These are phyloP conservation scores for Corbicula japonica DNA, from an alignment of 2,888 invertebrate species.

Conservation along the genomic window DNA sequence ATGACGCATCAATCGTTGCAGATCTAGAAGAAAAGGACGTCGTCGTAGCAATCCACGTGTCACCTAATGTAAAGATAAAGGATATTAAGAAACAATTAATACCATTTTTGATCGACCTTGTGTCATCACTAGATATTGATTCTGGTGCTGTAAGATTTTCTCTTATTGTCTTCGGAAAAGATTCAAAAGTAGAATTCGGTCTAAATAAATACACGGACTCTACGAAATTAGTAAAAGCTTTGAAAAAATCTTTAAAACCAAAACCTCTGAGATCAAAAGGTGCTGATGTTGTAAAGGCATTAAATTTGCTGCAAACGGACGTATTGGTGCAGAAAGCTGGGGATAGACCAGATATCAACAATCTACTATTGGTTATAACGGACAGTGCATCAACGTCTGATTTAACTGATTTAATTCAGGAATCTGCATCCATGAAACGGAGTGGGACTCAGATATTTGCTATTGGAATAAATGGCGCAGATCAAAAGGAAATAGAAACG, in stretches of 20 bases:
- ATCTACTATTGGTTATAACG: conserved; percentile 66
- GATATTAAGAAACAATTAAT: conserved; percentile 64
- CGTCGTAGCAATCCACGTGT: conserved; percentile 67
- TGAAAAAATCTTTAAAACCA: conserved; percentile 55
- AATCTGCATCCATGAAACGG: conserved; percentile 44
- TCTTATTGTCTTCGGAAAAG: conserved; percentile 83
- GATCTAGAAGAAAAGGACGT: conserved; percentile 67
- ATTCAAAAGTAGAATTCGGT: conserved; percentile 70
- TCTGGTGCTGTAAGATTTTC: conserved; percentile 75
- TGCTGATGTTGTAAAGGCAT: conserved; percentile 43
- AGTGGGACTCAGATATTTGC: conserved; percentile 58
- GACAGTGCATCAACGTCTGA: conserved; percentile 60
- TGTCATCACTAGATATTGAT: conserved; percentile 64
- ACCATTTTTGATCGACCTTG: conserved; percentile 65
- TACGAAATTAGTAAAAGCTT: conserved; percentile 55
- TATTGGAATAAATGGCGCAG: conserved; percentile 54
- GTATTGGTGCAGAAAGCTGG: conserved; percentile 63
- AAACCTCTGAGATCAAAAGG: conserved; percentile 49
- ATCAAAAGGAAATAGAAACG: conserved; percentile 60
- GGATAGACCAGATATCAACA: conserved; percentile 57
- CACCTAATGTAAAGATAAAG: conserved; percentile 62
- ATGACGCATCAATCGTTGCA: conserved; percentile 46
- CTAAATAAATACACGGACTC: conserved; percentile 65
- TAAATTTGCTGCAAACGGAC: conserved; percentile 58
- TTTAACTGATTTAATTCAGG: conserved; percentile 24